Percentiles rank a stretch among this genome's conserved stretches.
Conservation (phyloP, 1,140 invertebrate genomes). For the Xylocopa sonorina region DNA sequence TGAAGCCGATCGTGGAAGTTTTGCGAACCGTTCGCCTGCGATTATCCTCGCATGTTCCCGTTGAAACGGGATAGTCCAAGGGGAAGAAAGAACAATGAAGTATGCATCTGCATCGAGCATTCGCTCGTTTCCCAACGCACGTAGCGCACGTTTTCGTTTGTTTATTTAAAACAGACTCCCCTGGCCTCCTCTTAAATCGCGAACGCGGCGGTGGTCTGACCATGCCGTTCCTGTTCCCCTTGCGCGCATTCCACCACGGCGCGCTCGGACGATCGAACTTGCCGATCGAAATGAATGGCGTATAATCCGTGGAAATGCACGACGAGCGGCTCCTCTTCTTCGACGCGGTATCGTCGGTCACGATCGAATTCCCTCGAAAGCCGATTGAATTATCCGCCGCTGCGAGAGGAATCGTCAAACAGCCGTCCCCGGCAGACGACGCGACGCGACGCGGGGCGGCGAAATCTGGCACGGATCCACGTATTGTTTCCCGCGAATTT, state of each 20-base stretch:
- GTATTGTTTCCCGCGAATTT: constrained; percentile 41
- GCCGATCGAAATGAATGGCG: background rate
- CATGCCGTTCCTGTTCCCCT: background rate
- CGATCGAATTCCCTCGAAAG: constrained; percentile 27
- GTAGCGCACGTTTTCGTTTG: too few species aligned
- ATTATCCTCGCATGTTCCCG: too few species aligned
- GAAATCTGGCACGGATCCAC: constrained; percentile 45
- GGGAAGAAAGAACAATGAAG: background rate
- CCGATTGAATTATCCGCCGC: constrained; percentile 29
- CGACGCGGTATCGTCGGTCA: background rate
- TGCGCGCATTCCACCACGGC: background rate
- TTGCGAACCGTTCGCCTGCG: too few species aligned
- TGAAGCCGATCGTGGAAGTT: too few species aligned
- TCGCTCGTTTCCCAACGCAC: too few species aligned
- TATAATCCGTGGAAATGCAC: constrained; percentile 17
- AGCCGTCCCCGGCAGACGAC: background rate
- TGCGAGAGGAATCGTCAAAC: constrained; percentile 20
- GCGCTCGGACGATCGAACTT: background rate
- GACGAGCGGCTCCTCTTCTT: background rate
- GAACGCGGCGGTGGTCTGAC: too few species aligned
- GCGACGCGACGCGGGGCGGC: background rate
- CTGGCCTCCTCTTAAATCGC: too few species aligned
- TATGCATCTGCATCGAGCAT: too few species aligned
- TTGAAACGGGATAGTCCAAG: background rate
- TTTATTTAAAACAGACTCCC: too few species aligned